phyloP scores from a whole-genome alignment of 1,140 invertebrate species.

The Mesaphorura yosii region DNA sequence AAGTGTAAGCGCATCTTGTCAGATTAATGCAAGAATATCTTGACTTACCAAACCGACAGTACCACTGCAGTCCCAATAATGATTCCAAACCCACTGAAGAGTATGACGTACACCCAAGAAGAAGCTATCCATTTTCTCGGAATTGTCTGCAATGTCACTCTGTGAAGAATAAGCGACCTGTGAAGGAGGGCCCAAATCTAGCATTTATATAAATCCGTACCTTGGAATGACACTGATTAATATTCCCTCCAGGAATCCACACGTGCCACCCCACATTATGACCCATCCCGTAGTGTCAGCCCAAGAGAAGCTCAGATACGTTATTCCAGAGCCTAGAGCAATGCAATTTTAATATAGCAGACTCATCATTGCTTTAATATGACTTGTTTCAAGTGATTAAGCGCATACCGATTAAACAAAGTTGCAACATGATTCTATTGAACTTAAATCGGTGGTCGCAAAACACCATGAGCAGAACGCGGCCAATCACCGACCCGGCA shows the following conservation, averaged over 20 bases:
- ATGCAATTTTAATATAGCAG: background rate
- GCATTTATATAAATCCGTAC: too few relatives aligned
- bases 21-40: too few relatives aligned
- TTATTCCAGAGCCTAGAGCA: slow-evolving; percentile 15
- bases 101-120: slow-evolving; percentile 15
- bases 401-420: slow-evolving; percentile 6
- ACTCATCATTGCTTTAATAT: too few relatives aligned
- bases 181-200: too few relatives aligned
- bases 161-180: too few relatives aligned
- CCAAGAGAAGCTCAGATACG: slow-evolving; percentile 9
- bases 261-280: slow-evolving; percentile 6
- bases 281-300: slow-evolving; percentile 19
- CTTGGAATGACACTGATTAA: slow-evolving; percentile 6
- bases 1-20: too few relatives aligned
- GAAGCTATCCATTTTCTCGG: slow-evolving; percentile 7
- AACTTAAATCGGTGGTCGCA: slow-evolving; percentile 7
- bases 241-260: slow-evolving; percentile 13
- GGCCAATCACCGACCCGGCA: background rate
- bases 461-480: background rate
- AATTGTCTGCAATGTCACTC: slow-evolving; percentile 19
- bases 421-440: slow-evolving; percentile 11
- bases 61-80: slow-evolving; percentile 10
- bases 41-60: background rate
- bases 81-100: slow-evolving; percentile 13
- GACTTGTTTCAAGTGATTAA: background rate